Evolutionary conservation across 1,140 invertebrate species (phyloP), one percentile per base, ranked within the genome.

Genomic region (Gryon sp.): DNA sequence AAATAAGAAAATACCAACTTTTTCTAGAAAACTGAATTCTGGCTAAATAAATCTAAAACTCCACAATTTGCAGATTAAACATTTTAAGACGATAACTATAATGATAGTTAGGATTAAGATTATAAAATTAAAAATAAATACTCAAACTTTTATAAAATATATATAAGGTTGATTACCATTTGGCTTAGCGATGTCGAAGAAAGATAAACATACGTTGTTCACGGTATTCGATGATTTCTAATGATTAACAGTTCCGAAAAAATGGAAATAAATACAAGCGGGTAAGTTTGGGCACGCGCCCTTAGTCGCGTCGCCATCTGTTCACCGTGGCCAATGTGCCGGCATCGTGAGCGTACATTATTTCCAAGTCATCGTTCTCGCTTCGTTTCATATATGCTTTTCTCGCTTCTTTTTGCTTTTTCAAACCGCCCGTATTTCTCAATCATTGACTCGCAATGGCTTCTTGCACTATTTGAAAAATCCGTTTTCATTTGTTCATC

Each of bases 291-390:
- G 55, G 36, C 69, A 65, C 70, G 70, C 70, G 41, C 70, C 50
- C 60, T 73, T 41, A 59, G 43, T 24, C 18, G 24, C 45, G 26
- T 59, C 36, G 53, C 70, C 62, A 74, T 74, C 70, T 74, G 70
- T 74, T 66, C 60, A 12, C 24, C 22, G 43, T 26, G 19, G 28
- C 53, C 45, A 20, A 66, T 60, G 62, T 59, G 52, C 45, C 48
- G 38, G 70, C 34, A 62, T 73, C 59, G 59, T 65, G 41, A 12
- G 48, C 59, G 16, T 36, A 36, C 66, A 59, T 74, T 65, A 74
- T 59, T 74, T 65, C 45, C 60, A 52, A 74, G 70, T 65, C 60
- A 65, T 74, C 70, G 57, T 72, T 43, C 34, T n/a, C 46, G 53
- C 11, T 40, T 50, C 41, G 36, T 28, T 52, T 41, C 46, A 45